Conservation (phyloP, 2,113 vertebrate genomes). For the Eretmodus cyanostictus region DNA sequence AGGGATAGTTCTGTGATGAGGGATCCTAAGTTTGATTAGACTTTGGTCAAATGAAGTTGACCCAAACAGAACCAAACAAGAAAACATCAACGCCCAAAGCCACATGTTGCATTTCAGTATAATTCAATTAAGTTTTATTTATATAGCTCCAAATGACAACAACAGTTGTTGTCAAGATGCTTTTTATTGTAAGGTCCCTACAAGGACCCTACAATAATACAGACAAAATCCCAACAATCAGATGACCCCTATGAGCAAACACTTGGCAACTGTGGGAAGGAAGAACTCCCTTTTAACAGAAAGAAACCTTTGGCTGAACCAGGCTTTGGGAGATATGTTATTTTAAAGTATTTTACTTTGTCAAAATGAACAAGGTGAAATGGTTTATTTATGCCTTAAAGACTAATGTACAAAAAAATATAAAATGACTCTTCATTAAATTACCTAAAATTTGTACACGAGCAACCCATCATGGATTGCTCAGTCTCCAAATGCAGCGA, state of each 20-base stretch:
- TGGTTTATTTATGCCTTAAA: not conserved
- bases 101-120: not conserved
- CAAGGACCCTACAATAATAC: not conserved
- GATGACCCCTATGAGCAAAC: not conserved
- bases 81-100: not conserved
- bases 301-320: not conserved
- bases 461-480: not conserved
- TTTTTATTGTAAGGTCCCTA: not conserved
- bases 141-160: not conserved
- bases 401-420: not conserved
- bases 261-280: not conserved
- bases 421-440: not conserved
- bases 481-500: not conserved
- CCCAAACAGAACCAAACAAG: not conserved
- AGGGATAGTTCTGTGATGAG: rapidly evolving
- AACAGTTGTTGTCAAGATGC: not conserved
- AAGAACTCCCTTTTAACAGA: not conserved
- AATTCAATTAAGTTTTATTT: not conserved
- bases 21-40: not conserved
- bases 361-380: not conserved
- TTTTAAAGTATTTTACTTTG: not conserved
- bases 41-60: not conserved
- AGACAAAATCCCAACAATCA: not conserved
- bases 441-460: not conserved
- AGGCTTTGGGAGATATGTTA: not conserved